Percentiles rank a stretch among this genome's conserved stretches.
phyloP scores from a whole-genome alignment of 2,888 invertebrate genomes.

The Euclidia mi region DNA sequence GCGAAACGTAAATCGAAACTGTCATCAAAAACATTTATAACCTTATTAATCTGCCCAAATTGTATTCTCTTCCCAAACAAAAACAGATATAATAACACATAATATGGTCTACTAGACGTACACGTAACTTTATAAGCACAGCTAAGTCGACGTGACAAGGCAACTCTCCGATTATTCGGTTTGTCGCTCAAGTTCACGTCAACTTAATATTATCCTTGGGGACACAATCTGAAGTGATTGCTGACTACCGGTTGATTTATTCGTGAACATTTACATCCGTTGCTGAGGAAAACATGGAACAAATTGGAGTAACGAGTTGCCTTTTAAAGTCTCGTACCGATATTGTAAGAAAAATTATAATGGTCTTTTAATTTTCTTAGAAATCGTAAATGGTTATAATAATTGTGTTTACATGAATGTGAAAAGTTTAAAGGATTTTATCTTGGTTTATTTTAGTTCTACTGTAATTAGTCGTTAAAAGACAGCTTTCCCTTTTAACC shows the following conservation, averaged over 20 bases:
- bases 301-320: neutral
- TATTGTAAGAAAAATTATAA: too few relatives aligned
- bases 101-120: neutral
- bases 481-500: too few relatives aligned
- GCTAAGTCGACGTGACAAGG: slow-evolving; percentile 1
- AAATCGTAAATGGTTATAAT: too few relatives aligned
- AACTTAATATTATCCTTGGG: slow-evolving; percentile 24
- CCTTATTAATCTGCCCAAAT: too few relatives aligned
- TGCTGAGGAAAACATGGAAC: neutral
- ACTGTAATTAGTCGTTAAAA: too few relatives aligned
- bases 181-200: slow-evolving; percentile 24
- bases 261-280: slow-evolving; percentile 9
- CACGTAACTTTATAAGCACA: slow-evolving; percentile 2
- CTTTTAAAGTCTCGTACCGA: neutral
- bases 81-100: neutral
- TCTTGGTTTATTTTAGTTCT: too few relatives aligned
- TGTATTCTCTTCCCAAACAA: too few relatives aligned
- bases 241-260: slow-evolving; percentile 16
- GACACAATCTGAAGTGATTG: slow-evolving; percentile 15
- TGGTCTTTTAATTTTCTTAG: too few relatives aligned
- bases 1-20: too few relatives aligned
- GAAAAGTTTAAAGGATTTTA: too few relatives aligned
- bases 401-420: too few relatives aligned
- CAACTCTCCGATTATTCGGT: slow-evolving; percentile 26
- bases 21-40: too few relatives aligned